These are phyloP conservation scores for Galaxias olidus DNA, from an alignment of 2,797 vertebrate species.

Conservation along the genomic window DNA sequence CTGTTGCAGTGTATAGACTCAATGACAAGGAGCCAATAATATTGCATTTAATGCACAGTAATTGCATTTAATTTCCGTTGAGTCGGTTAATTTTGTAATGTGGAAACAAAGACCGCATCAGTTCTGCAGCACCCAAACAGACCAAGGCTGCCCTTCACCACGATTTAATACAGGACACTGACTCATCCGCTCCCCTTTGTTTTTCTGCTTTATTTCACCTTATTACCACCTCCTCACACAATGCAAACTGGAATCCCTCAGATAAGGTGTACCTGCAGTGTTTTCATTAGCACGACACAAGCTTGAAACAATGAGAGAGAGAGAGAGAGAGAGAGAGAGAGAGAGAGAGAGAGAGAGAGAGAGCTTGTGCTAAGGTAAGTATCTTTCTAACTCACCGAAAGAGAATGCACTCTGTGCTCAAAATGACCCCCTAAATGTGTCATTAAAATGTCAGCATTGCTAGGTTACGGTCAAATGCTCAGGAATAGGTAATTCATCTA, in stretches of 20 bases:
- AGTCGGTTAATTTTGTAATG: too few relatives aligned
- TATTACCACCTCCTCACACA: not conserved
- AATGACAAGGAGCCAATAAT: too few relatives aligned
- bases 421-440: slow-evolving; percentile 34
- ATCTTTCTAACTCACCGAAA: slow-evolving; percentile 17
- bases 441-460: slow-evolving; percentile 43
- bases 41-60: too few relatives aligned
- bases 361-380: slow-evolving; percentile 2
- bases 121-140: not conserved
- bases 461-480: slow-evolving; percentile 32
- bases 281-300: not conserved
- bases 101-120: not conserved
- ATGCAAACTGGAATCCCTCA: not conserved
- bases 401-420: slow-evolving; percentile 13
- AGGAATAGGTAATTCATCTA: slow-evolving; percentile 29
- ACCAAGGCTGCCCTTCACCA: slow-evolving; percentile 1
- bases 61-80: too few relatives aligned
- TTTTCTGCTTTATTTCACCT: not conserved
- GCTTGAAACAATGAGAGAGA: not conserved
- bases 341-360: not conserved
- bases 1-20: too few relatives aligned
- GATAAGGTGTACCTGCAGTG: not conserved
- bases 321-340: not conserved
- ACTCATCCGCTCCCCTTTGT: slow-evolving; percentile 1
- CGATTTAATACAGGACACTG: not conserved